phyloP scores from a whole-genome alignment of 2,113 vertebrate species.

The Anhinga anhinga region DNA sequence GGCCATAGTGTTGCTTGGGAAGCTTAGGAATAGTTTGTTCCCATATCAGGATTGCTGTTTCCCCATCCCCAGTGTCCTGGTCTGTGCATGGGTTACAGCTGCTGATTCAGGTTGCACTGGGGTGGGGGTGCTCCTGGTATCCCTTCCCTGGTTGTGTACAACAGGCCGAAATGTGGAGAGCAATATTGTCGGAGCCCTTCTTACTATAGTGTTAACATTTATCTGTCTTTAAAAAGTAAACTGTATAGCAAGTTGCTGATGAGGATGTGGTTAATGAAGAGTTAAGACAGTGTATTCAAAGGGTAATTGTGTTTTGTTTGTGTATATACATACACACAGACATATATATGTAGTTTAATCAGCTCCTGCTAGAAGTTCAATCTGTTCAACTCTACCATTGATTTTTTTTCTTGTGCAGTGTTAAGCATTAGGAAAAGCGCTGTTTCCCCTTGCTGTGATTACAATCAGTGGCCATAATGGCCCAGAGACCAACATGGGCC shows the following conservation, averaged over 20 bases:
- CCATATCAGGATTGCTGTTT: background rate
- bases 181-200: background rate
- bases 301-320: background rate
- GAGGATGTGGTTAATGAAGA: background rate
- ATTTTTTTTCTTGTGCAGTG: background rate
- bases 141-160: background rate
- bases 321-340: background rate
- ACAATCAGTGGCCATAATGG: slow-evolving; percentile 27
- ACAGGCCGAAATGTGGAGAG: background rate
- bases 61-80: background rate
- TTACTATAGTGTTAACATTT: fast-evolving
- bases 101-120: background rate
- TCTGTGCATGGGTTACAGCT: background rate
- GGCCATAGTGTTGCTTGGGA: background rate
- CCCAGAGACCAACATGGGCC: background rate
- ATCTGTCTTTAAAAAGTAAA: background rate
- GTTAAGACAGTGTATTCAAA: background rate
- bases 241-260: background rate
- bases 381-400: background rate
- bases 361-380: background rate
- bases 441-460: background rate
- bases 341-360: background rate
- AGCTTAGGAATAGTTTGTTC: background rate
- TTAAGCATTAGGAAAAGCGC: background rate
- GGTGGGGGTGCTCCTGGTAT: background rate